These are phyloP conservation scores for Trichacis sp. DNA, from an alignment of 2,888 invertebrate genomes.

Conservation along the genomic window DNA sequence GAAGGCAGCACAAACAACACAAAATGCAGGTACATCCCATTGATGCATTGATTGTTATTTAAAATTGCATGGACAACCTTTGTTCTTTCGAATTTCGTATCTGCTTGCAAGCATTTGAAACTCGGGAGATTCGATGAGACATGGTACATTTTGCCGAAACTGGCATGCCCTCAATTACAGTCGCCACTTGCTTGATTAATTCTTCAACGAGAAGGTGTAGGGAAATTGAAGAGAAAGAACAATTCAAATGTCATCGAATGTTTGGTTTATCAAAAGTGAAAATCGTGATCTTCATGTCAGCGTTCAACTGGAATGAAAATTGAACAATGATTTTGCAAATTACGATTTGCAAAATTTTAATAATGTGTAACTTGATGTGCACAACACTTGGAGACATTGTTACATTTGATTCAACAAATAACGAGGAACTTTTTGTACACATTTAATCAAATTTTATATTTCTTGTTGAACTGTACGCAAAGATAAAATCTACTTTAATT, in stretches of 20 bases:
- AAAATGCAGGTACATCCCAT: constrained; percentile 59
- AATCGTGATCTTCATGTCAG: too few species aligned
- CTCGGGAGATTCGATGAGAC: neutral
- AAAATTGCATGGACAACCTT: constrained; percentile 16
- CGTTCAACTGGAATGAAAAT: too few species aligned
- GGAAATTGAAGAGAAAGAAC: neutral
- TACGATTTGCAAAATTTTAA: too few species aligned
- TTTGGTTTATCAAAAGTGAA: too few species aligned
- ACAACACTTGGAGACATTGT: too few species aligned
- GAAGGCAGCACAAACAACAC: constrained; percentile 57
- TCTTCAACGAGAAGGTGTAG: neutral
- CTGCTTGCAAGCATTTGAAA: constrained; percentile 3
- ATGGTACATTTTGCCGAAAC: neutral
- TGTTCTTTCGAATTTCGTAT: constrained; percentile 10
- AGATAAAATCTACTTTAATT: too few species aligned
- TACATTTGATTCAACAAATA: too few species aligned
- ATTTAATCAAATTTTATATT: too few species aligned
- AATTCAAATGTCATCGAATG: neutral
- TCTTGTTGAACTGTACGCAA: too few species aligned
- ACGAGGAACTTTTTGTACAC: too few species aligned
- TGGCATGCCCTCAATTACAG: neutral
- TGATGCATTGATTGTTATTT: neutral
- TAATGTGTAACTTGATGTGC: too few species aligned
- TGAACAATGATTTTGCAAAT: too few species aligned
- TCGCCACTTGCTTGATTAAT: constrained; percentile 2